phyloP scores from a whole-genome alignment of 1,140 invertebrate species.

The Temnothorax nylanderi region DNA sequence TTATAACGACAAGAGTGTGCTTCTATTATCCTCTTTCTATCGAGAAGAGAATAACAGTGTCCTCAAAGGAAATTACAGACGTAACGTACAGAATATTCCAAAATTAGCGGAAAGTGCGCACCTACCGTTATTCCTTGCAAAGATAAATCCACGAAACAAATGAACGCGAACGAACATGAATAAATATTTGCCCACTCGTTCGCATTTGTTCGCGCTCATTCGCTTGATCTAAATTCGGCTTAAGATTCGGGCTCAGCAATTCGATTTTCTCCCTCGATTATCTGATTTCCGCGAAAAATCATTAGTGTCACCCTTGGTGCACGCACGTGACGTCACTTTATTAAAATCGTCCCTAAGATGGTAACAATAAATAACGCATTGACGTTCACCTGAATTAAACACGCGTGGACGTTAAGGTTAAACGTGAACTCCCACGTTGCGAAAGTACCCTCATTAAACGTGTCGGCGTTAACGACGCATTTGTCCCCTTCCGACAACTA shows the following conservation, averaged over 20 bases:
- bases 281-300: background rate
- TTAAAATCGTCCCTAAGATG: background rate
- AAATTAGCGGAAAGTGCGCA: background rate
- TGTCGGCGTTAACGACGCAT: constrained; percentile 19
- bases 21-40: background rate
- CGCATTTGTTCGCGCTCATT: background rate
- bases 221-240: background rate
- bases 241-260: background rate
- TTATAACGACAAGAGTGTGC: background rate
- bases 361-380: constrained; percentile 38
- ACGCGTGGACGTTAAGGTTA: constrained; percentile 64
- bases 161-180: background rate
- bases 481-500: constrained; percentile 12
- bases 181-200: background rate
- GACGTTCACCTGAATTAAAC: constrained; percentile 11
- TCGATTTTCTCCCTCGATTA: background rate
- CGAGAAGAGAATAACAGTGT: background rate
- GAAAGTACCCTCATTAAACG: background rate
- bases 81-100: background rate
- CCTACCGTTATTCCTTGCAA: background rate
- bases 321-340: background rate
- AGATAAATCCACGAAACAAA: background rate
- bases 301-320: background rate
- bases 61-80: background rate
- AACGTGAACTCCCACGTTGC: constrained; percentile 53